These are phyloP conservation scores for Pristionchus maxplancki DNA, from an alignment of 2,888 invertebrate genomes.

Conservation along the genomic window DNA sequence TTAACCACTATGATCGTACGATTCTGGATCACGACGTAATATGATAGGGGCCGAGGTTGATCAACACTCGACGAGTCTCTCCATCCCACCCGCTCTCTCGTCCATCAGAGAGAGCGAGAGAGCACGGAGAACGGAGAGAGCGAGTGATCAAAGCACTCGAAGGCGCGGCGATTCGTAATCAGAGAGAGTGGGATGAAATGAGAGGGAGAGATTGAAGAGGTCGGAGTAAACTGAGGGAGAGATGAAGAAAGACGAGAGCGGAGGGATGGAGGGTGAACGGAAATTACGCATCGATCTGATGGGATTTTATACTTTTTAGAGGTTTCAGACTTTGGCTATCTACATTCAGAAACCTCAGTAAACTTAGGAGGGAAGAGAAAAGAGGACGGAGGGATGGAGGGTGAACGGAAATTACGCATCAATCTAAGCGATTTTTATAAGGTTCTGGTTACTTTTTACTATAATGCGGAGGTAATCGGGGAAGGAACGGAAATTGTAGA, in stretches of 20 bases:
- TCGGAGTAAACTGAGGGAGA: neutral
- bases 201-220: conserved; percentile 8
- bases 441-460: no score
- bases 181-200: neutral
- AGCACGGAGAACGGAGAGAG: neutral
- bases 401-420: no score
- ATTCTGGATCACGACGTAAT: neutral
- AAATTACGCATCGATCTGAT: no score
- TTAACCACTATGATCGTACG: no score
- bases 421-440: no score
- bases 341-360: no score
- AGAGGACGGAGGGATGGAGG: neutral
- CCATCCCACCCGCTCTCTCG: neutral
- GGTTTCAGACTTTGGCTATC: no score
- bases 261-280: neutral
- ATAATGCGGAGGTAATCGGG: no score
- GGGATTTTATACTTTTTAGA: no score
- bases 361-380: neutral
- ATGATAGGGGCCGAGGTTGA: neutral
- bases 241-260: neutral
- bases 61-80: neutral
- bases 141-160: neutral
- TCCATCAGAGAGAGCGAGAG: neutral
- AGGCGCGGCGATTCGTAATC: neutral
- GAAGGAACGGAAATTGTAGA: no score